Evolutionary conservation across 2,888 invertebrate species (phyloP).

Genomic region (Dryadula phaetusa): DNA sequence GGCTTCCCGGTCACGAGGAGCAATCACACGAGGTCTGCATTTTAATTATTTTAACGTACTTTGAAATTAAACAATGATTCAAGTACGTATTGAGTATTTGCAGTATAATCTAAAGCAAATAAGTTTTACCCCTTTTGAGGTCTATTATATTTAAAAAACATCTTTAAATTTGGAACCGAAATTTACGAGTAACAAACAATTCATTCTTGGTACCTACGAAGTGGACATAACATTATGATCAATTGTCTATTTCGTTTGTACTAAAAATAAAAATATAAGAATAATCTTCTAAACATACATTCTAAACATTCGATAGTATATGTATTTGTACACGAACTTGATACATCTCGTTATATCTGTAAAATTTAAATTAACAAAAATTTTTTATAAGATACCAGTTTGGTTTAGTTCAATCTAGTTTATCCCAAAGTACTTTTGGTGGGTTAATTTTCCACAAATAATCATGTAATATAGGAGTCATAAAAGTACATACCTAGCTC

Average conservation of each 20-base stretch:
- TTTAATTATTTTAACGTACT: neutral
- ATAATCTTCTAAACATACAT: neutral
- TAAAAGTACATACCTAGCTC: neutral
- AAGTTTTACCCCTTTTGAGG: neutral
- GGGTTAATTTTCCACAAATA: neutral
- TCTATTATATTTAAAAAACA: neutral
- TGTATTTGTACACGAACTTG: too few species aligned
- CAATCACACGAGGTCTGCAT: conserved; percentile 72
- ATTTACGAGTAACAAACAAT: too few species aligned
- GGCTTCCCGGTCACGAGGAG: conserved; percentile 88
- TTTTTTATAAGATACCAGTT: neutral
- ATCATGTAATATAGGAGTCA: too few species aligned
- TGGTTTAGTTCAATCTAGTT: neutral
- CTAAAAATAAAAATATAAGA: too few species aligned
- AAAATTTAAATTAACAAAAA: neutral
- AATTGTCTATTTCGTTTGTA: too few species aligned
- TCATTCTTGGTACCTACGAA: too few species aligned
- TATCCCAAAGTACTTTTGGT: neutral
- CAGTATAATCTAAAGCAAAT: neutral
- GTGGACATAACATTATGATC: too few species aligned
- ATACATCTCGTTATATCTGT: neutral
- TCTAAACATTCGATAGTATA: too few species aligned
- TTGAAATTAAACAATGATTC: neutral
- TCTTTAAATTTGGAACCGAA: too few species aligned
- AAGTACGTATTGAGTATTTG: neutral